Base-by-base conservation (phyloP, 2,113 vertebrate species). In the Jaculus jaculus region DNA sequence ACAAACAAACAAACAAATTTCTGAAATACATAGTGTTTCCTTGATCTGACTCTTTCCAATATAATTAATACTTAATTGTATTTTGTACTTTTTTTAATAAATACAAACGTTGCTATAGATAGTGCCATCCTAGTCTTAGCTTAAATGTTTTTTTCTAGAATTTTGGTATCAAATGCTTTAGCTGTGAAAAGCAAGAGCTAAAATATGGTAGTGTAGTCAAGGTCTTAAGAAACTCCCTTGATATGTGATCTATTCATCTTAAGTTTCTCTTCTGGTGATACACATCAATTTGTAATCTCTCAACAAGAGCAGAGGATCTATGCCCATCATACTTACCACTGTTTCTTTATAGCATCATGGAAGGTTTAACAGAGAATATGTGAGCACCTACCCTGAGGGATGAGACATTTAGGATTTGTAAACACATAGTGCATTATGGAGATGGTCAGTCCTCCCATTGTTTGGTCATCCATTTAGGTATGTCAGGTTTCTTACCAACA, bases 1-100 rank as follows among this genome's bases (percentile, higher is more conserved):
- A n/a, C n/a, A n/a, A n/a, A n/a, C n/a, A n/a, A n/a, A n/a, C n/a
- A n/a, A n/a, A n/a, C n/a, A n/a, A n/a, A 47, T 51, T 47, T 84
- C 13, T 89, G 65, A 92, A 92, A 66, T 78, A 82, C 75, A 4
- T n/a, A 39, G 47, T 42, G 7, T n/a, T 92, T 90, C 26, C 78
- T 75, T 79, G 6, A 1, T 66, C 37, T 93, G 13, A 7, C 26
- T 37, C 16, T 51, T 79, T 60, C 39, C 32, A 7, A 24, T 74
- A 74, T 16, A 9, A 32, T 37, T 51, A 79, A 54, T 74, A 28
- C 4, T 61, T 28, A 68, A 65, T 87, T 81, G 2, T 39, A 74
- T n/a, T 80, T 84, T 68, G 24, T 26, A 32, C 16, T 17, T 75
- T 71, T 90, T 61, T 12, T 79, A 39, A 92, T 69, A n/a, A 0